phyloP scores from a whole-genome alignment of 2,113 vertebrate genomes.

The Pseudonaja textilis region DNA sequence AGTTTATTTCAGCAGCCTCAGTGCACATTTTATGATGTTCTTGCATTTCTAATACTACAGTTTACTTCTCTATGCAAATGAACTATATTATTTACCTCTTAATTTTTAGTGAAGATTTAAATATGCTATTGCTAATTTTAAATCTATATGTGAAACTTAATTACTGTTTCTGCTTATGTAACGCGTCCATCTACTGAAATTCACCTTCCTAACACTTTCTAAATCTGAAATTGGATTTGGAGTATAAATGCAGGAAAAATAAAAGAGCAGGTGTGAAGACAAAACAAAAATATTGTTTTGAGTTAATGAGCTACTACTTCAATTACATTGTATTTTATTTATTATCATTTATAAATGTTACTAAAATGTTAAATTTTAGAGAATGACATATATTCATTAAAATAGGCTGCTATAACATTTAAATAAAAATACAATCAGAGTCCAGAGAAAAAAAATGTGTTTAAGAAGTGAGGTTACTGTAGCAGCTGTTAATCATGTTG shows the following conservation, averaged over 20 bases:
- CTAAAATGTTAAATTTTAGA: not conserved
- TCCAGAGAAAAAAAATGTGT: not conserved
- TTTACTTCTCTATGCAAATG: not conserved
- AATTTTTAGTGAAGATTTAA: not conserved
- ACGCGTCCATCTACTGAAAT: not conserved
- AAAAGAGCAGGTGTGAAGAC: not conserved
- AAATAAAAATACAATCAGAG: not conserved
- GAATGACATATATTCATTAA: not conserved
- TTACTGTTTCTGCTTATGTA: not conserved
- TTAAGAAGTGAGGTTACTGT: not conserved
- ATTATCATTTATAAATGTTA: not conserved
- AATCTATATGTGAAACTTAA: not conserved
- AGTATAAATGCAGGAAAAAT: not conserved
- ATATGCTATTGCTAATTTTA: not conserved
- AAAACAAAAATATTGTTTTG: not conserved
- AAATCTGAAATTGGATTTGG: not conserved
- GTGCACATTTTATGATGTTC: slow-evolving; percentile 35
- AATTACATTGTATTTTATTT: not conserved
- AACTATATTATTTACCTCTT: not conserved
- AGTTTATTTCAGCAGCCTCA: slow-evolving; percentile 17
- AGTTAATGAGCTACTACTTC: not conserved
- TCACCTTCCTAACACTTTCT: not conserved
- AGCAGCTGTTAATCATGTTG: not conserved
- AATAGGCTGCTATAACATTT: not conserved
- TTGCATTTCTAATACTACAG: slow-evolving; percentile 20